Percentiles rank a stretch among this genome's conserved stretches.
Evolutionary conservation across 2,888 invertebrate species (phyloP).

Genomic region (Lacanobia wlatinum): DNA sequence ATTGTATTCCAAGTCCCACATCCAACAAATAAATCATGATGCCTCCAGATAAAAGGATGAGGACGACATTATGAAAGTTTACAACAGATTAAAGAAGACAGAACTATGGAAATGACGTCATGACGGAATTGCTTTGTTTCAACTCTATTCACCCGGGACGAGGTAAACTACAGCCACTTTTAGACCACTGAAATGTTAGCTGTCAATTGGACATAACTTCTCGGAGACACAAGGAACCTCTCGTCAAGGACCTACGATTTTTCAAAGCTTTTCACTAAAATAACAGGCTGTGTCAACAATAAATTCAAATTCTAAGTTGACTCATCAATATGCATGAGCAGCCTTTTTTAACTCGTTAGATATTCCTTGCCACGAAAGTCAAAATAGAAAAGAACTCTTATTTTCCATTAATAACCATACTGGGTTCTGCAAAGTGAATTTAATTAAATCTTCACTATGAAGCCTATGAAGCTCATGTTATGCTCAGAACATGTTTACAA

Average conservation of each 20-base stretch:
- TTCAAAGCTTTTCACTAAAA: conserved; percentile 55
- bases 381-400: conserved; percentile 45
- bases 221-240: conserved; percentile 11
- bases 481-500: neutral
- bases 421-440: conserved; percentile 14
- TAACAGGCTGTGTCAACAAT: conserved; percentile 59
- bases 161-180: conserved; percentile 68
- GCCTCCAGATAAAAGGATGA: conserved; percentile 53
- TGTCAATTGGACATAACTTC: conserved; percentile 65
- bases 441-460: neutral
- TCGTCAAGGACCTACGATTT: conserved; percentile 33
- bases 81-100: conserved; percentile 59
- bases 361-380: conserved; percentile 47
- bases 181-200: conserved; percentile 68
- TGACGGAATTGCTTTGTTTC: conserved; percentile 71
- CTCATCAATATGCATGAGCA: conserved; percentile 59
- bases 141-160: conserved; percentile 59
- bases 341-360: conserved; percentile 59
- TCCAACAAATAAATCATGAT: conserved; percentile 51
- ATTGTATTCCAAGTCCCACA: conserved; percentile 32
- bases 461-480: neutral
- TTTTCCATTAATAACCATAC: conserved; percentile 32
- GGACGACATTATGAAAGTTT: conserved; percentile 58
- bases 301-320: conserved; percentile 58
- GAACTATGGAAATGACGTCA: conserved; percentile 59